Evolutionary conservation across 2,888 invertebrate species (phyloP).

Genomic region (Spisula solida): DNA sequence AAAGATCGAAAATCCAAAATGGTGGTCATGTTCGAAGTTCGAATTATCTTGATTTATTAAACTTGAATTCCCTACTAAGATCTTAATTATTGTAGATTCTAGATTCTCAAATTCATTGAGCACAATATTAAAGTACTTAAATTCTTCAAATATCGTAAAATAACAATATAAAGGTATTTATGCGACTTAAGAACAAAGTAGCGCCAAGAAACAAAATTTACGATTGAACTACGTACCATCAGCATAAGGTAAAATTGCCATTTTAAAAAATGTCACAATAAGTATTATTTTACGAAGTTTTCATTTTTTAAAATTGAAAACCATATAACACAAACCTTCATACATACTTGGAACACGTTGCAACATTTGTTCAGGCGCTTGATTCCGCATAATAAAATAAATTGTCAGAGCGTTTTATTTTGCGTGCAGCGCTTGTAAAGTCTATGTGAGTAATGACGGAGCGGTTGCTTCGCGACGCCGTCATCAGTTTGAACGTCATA

Average conservation of each 20-base stretch:
- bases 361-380: background rate
- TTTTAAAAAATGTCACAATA: background rate
- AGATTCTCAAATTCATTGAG: background rate
- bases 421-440: constrained; percentile 5
- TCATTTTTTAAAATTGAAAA: background rate
- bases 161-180: no score
- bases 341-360: background rate
- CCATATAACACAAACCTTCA: background rate
- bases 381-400: background rate
- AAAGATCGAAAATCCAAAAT: no score
- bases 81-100: no score
- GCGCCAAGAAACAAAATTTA: background rate
- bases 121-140: background rate
- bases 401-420: background rate
- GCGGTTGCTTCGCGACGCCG: background rate
- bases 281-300: background rate
- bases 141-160: background rate
- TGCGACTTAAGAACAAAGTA: background rate
- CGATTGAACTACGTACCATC: background rate
- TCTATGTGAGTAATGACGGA: background rate
- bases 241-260: background rate
- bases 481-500: background rate
- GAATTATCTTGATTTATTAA: no score
- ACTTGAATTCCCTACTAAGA: no score
- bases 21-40: no score